These are phyloP conservation scores for Parauchenoglanis punctatus DNA, from an alignment of 2,797 vertebrate species.

Conservation along the genomic window DNA sequence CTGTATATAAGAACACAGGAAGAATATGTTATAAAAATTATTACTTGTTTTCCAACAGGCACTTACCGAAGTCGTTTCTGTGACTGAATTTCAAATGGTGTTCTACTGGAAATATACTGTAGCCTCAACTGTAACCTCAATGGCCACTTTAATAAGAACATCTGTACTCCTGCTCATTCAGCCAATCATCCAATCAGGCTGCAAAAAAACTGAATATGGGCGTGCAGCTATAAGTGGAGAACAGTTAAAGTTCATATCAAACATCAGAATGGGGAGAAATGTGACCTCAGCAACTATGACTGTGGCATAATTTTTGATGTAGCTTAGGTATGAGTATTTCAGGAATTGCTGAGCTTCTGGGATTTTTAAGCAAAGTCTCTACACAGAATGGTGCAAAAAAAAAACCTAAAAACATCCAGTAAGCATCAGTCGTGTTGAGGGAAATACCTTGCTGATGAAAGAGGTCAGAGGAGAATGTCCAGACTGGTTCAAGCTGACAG, in stretches of 20 bases:
- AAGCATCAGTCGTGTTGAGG: not conserved
- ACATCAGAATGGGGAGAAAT: not conserved
- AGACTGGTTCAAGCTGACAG: not conserved
- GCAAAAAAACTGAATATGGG: not conserved
- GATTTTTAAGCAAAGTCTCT: not conserved
- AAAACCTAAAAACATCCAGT: not conserved
- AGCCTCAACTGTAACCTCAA: no score
- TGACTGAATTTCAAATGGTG: not conserved
- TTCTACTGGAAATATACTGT: not conserved
- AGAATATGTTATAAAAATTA: not conserved
- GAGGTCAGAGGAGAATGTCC: not conserved
- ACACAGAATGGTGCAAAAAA: not conserved
- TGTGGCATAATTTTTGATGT: not conserved
- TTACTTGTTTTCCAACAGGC: not conserved
- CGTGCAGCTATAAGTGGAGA: not conserved
- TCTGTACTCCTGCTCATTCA: not conserved
- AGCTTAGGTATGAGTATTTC: not conserved
- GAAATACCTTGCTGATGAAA: not conserved
- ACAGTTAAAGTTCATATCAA: not conserved
- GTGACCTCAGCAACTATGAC: not conserved
- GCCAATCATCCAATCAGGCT: not conserved
- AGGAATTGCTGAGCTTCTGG: not conserved
- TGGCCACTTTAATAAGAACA: not conserved
- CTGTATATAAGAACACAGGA: not conserved
- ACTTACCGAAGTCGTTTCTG: not conserved